Percentiles rank a stretch among this genome's conserved stretches.
Conservation (phyloP, 2,113 vertebrate species). For the Xenopus laevis region DNA sequence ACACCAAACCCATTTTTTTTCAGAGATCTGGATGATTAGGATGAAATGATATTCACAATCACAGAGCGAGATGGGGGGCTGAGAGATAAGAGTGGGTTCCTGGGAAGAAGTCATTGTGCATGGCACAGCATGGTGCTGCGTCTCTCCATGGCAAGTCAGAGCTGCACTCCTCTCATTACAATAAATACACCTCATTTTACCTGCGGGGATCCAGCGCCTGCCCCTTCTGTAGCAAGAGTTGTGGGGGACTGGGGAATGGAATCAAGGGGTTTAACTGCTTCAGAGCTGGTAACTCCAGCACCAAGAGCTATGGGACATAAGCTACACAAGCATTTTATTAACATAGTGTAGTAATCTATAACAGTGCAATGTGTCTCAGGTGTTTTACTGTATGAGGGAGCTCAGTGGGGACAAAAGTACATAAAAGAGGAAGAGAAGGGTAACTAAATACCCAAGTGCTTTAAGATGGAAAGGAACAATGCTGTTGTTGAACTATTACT, state of each 20-base stretch:
- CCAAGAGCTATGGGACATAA: no score
- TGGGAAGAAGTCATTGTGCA: conserved; percentile 35
- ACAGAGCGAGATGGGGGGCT: conserved; percentile 16
- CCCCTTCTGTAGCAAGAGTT: conserved; percentile 1
- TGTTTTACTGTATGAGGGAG: no score
- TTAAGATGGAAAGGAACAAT: no score
- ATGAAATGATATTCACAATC: conserved; percentile 33
- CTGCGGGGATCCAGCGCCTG: conserved; percentile 29
- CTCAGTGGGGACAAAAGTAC: no score
- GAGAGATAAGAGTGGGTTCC: conserved; percentile 29
- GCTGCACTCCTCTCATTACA: conserved; percentile 37
- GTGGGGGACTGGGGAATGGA: not conserved
- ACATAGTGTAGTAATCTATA: no score
- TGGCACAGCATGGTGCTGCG: conserved; percentile 23
- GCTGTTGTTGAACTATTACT: no score
- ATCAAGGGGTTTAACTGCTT: conserved; percentile 26
- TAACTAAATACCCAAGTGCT: no score
- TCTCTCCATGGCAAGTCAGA: conserved; percentile 16
- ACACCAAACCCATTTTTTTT: not conserved
- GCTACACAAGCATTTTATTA: no score
- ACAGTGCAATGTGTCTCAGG: no score
- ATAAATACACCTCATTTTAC: conserved; percentile 45
- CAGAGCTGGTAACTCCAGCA: not conserved
- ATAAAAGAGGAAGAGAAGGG: no score
- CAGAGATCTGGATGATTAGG: conserved; percentile 18